phyloP scores from a whole-genome alignment of 30 jellyfish, hydroid and myxozoan genomes.

The Aurelia aurita complex sp. Pacific region DNA sequence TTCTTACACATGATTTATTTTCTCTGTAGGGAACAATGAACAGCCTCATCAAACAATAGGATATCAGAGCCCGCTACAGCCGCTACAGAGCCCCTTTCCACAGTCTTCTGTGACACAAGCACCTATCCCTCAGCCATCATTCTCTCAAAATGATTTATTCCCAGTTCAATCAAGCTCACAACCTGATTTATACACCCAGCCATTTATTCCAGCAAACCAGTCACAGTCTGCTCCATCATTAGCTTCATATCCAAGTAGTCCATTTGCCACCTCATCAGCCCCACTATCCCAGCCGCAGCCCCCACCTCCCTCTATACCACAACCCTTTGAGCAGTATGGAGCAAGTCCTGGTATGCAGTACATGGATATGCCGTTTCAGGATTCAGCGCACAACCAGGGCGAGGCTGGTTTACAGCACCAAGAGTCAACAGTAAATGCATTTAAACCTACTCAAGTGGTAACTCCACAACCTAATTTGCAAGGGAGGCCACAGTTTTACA shows the following conservation, averaged over 20 bases:
- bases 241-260: conserved; percentile 11
- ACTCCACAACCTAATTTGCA: conserved; percentile 26
- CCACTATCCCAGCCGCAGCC: conserved; percentile 5
- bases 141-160: conserved; percentile 39
- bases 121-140: conserved; percentile 15
- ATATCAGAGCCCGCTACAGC: conserved; percentile 10
- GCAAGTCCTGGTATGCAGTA: conserved; percentile 77
- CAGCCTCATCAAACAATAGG: background rate
- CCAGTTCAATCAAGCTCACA: conserved; percentile 14
- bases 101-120: background rate
- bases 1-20: background rate
- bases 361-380: conserved; percentile 65
- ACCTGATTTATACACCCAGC: conserved; percentile 28
- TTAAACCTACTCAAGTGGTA: conserved; percentile 69
- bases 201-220: conserved; percentile 14
- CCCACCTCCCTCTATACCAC: background rate
- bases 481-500: conserved; percentile 29
- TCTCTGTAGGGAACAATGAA: background rate
- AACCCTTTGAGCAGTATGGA: conserved; percentile 1
- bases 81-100: conserved; percentile 8
- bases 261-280: conserved; percentile 12
- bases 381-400: background rate
- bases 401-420: background rate
- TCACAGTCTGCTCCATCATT: conserved; percentile 9
- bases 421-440: conserved; percentile 8